Evolutionary conservation across 2,797 vertebrate species (phyloP).

Genomic region (Mycteria americana): DNA sequence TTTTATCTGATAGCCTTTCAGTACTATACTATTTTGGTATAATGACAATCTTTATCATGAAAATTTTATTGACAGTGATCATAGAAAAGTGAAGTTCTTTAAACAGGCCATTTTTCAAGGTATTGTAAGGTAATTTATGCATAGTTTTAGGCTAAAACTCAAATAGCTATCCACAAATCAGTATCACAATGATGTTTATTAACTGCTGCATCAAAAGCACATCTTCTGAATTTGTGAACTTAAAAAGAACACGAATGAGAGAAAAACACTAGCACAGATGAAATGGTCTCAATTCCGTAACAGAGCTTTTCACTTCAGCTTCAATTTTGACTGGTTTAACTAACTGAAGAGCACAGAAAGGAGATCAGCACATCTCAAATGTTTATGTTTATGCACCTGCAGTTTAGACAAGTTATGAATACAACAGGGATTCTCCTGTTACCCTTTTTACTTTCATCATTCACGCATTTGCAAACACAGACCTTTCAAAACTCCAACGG

Average conservation of each 20-base stretch:
- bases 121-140: not conserved
- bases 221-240: not conserved
- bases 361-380: not conserved
- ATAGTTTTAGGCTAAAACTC: not conserved
- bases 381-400: slow-evolving; percentile 46
- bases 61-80: slow-evolving; percentile 30
- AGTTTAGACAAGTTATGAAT: not conserved
- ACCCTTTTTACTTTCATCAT: slow-evolving; percentile 18
- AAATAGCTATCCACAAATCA: not conserved
- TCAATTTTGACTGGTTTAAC: not conserved
- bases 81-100: slow-evolving; percentile 12
- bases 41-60: not conserved
- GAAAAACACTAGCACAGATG: not conserved
- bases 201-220: not conserved
- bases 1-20: slow-evolving; percentile 25
- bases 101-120: slow-evolving; percentile 27
- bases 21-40: not conserved
- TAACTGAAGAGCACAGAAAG: not conserved
- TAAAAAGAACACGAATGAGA: not conserved
- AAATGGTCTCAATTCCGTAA: not conserved
- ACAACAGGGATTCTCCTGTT: slow-evolving; percentile 17
- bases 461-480: not conserved
- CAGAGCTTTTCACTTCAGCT: not conserved
- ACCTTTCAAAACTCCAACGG: not conserved
- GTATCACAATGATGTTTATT: not conserved